A percentile compares a stretch with the other conserved stretches of the same genome.
phyloP scores from a whole-genome alignment of 2,888 invertebrate species.

The Drosophila longiperda region DNA sequence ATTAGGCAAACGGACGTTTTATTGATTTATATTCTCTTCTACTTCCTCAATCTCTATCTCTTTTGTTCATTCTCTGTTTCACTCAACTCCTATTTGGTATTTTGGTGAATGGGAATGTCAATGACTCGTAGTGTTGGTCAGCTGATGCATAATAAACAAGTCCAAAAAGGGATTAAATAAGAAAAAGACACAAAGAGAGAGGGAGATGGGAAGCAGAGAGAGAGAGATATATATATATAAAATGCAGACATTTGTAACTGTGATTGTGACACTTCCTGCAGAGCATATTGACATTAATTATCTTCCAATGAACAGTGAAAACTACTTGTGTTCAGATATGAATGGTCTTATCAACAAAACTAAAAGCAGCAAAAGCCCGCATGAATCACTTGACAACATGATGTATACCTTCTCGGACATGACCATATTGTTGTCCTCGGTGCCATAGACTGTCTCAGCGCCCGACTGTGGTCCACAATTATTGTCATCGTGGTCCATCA shows the following conservation, averaged over 20 bases:
- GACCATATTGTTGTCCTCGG: constrained; percentile 97
- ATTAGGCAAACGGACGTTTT: constrained; percentile 56
- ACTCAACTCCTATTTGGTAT: constrained; percentile 43
- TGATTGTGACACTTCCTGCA: constrained; percentile 66
- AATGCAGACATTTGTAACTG: constrained; percentile 40
- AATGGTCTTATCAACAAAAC: constrained; percentile 40
- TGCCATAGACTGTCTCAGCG: constrained; percentile 95
- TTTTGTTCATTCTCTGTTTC: constrained; percentile 9
- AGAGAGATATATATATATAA: constrained; percentile 11
- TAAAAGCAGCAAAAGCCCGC: constrained; percentile 19
- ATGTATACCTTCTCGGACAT: constrained; percentile 95
- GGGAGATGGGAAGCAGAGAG: neutral
- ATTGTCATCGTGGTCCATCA: constrained; percentile 84
- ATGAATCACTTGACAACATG: constrained; percentile 54
- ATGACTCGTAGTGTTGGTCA: constrained; percentile 70
- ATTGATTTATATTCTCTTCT: constrained; percentile 64
- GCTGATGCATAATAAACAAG: constrained; percentile 75
- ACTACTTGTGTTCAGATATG: constrained; percentile 23
- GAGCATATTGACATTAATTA: constrained; percentile 25
- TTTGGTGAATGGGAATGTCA: constrained; percentile 67
- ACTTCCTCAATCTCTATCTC: constrained; percentile 13
- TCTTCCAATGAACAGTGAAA: constrained; percentile 30
- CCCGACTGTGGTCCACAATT: constrained; percentile 86
- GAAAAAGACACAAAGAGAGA: constrained; percentile 5
- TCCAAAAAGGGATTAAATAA: neutral